Evolutionary conservation across 2,797 vertebrate species (phyloP).

Genomic region (Myiothlypis coronata): DNA sequence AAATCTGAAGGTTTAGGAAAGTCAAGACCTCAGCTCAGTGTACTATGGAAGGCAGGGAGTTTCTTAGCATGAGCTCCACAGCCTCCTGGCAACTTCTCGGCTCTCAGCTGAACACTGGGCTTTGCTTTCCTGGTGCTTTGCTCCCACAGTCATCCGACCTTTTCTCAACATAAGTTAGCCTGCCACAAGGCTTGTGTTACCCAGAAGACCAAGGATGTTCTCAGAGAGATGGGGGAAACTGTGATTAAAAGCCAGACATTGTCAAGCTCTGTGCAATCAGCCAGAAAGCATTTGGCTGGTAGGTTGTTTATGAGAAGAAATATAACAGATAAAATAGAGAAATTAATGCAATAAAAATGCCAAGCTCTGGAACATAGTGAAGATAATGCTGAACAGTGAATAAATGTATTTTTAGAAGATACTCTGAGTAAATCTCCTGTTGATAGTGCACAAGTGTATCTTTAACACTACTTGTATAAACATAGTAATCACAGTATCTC

Average conservation of each 20-base stretch:
- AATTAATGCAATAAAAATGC: neutral
- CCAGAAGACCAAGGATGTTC: conserved; percentile 26
- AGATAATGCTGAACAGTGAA: neutral
- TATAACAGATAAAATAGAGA: neutral
- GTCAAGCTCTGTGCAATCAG: neutral
- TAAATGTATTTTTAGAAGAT: neutral
- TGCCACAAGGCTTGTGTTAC: conserved; percentile 40
- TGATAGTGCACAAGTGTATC: neutral
- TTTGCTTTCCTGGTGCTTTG: neutral
- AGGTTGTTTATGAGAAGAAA: conserved; percentile 10
- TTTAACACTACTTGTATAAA: neutral
- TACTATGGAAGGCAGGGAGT: neutral
- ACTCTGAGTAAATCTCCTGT: neutral
- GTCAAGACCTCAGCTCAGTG: rapidly evolving
- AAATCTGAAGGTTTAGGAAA: neutral
- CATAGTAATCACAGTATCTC: neutral
- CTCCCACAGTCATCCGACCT: neutral
- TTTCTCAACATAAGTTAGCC: conserved; percentile 22
- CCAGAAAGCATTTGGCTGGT: conserved; percentile 15
- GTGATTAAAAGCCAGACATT: neutral
- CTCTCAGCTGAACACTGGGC: neutral
- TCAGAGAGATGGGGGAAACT: neutral
- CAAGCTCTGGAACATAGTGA: neutral
- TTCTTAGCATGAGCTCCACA: neutral
- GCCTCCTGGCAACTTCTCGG: conserved; percentile 2